Evolutionary conservation across 37 sponge, comb jelly and placozoan genomes (phyloP), one percentile per base, ranked within the genome.

Genomic region (Crambe crambe): DNA sequence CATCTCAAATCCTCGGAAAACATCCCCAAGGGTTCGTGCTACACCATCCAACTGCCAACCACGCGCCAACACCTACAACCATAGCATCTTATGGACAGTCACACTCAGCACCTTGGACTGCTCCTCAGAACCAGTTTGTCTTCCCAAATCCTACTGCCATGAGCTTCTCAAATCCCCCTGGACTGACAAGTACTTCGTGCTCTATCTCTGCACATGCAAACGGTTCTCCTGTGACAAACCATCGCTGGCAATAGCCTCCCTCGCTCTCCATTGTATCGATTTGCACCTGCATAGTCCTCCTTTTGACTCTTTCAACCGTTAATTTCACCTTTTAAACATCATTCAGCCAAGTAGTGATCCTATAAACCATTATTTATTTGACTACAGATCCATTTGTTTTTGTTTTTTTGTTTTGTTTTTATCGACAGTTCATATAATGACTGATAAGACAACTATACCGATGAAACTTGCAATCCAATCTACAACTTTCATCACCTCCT

Each of bases 41-140:
- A 42, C 87, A 91, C 42, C 84, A 86, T 62, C 79, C 92, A 23
- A 70, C 77, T 23, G 36, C 84, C 38, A 54, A 44, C 67, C 62
- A 71, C 79, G 36, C 71, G 10, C 78, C 79, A 51, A 59, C 82
- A 76, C 34, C 57, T 38, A 59, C 76, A 21, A n/a, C 78, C 42
- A 31, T 31, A 43, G 58, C 80, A 54, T n/a, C 47, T 5, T 63
- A 62, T 21, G 62, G 66, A n/a, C 77, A 76, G 8, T 59, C 88
- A 35, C 73, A 76, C 34, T 77, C 88, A 8, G 69, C 83, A 5
- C 87, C 88, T 3, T 86, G 87, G 88, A 78, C 36, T 43, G 43
- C 83, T n/a, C n/a, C n/a, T n/a, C 92, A 91, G 57, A 91, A 83
- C 60, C 92, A 91, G 75, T 91, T 91, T 54, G 83, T 91, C 58